A percentile compares a stretch with the other conserved stretches of the same genome.
Conservation (phyloP, 2,113 vertebrate species). For the Geococcyx californianus region DNA sequence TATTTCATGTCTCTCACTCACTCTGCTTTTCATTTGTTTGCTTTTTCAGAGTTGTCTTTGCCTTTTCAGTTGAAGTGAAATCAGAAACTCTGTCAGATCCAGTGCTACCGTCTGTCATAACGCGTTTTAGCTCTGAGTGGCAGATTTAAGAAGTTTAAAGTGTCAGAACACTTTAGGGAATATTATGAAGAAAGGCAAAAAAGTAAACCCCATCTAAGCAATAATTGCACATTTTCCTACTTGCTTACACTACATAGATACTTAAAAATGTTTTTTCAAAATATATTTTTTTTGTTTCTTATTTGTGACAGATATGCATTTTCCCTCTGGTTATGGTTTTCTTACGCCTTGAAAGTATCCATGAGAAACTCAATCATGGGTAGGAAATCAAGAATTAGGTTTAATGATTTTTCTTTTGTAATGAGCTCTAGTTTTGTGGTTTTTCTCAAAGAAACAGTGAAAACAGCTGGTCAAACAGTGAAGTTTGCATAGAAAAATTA, state of each 20-base stretch:
- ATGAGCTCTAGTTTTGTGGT: neutral
- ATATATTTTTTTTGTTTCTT: neutral
- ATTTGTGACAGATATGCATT: neutral
- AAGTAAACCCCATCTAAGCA: neutral
- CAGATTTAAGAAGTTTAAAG: neutral
- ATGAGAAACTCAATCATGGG: neutral
- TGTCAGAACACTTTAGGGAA: neutral
- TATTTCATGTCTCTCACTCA: neutral
- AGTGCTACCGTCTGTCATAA: neutral
- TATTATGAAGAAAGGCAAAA: neutral
- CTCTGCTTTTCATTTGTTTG: neutral
- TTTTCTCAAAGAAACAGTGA: neutral
- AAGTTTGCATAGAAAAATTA: neutral
- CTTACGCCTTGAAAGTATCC: neutral
- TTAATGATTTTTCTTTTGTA: neutral
- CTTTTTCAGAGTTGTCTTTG: neutral
- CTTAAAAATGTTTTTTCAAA: neutral
- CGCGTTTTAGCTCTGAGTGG: neutral
- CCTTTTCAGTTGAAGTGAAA: neutral
- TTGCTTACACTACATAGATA: neutral
- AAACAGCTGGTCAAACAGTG: neutral
- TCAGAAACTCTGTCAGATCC: neutral
- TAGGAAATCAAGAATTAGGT: neutral
- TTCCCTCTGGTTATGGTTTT: neutral
- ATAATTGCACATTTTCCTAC: neutral